Evolutionary conservation across 2,888 invertebrate species (phyloP), one percentile per base, ranked within the genome.

Genomic region (Phengaris arion): DNA sequence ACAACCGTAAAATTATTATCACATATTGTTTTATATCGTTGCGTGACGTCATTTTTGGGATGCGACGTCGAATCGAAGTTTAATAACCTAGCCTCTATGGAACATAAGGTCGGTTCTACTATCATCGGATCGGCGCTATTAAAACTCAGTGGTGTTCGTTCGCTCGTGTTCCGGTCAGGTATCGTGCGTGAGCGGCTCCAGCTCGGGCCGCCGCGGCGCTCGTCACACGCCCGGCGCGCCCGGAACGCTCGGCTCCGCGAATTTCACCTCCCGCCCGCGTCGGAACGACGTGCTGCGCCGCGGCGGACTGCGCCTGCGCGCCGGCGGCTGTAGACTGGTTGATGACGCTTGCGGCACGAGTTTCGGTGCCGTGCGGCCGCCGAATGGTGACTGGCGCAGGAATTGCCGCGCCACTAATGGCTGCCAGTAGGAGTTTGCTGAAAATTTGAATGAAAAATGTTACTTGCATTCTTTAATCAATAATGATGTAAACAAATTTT

Each of bases 391-490:
- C 79, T 94, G 94, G 45, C 94, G 94, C 22, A 96, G 95, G 85
- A 96, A 96, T 87, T 96, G 96, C 77, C 95, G 96, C 51, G 96
- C 96, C 73, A 96, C 95, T 78, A 96, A 87, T 7, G 96, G 96
- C 77, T 95, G 94, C 96, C 96, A 96, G 82, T 94, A 94, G 74
- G 95, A 95, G 76, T 83, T 86, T 54, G 87, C 92, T 91, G 86
- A 12, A 76, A 75, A 7, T 6, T 22, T 15, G 13, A n/a, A 68
- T 13, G 6, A 46, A 22, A 2, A 12, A 15, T 48, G 6, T 48
- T 48, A 48, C 0, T 48, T 5, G 48, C 48, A 48, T 48, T 22
- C 22, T 22, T 22, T 22, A 22, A 22, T 22, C 22, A 22, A 22
- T 22, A 22, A 35, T 35, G 4, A 35, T 35, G 4, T 35, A 35